phyloP scores from a whole-genome alignment of 2,113 vertebrate genomes.

The Phyllopteryx taeniolatus region DNA sequence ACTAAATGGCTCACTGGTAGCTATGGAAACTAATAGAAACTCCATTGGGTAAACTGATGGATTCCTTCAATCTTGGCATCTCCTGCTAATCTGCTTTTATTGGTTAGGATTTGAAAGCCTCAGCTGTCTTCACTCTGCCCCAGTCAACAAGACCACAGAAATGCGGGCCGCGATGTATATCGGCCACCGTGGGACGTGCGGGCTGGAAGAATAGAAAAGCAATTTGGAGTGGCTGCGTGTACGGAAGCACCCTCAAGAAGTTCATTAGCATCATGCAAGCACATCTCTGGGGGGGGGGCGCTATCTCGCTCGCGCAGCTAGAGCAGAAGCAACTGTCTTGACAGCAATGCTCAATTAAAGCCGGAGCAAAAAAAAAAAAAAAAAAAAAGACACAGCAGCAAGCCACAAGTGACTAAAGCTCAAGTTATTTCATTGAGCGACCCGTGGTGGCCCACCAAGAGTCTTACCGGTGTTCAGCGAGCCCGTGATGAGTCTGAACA shows the following conservation, averaged over 20 bases:
- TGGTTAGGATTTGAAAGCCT: constrained; percentile 24
- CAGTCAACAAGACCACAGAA: constrained; percentile 9
- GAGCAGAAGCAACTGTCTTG: constrained; percentile 38
- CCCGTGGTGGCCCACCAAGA: not conserved
- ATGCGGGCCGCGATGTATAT: not conserved
- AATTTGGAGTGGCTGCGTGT: not conserved
- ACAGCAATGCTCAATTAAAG: constrained; percentile 14
- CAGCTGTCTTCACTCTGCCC: constrained; percentile 1
- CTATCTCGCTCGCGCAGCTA: constrained; percentile 16
- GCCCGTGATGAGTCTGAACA: constrained; percentile 91
- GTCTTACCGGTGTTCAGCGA: constrained; percentile 90
- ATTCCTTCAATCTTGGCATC: constrained; percentile 12
- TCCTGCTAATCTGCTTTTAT: constrained; percentile 11
- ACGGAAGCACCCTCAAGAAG: constrained; percentile 21
- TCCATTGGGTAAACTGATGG: constrained; percentile 23
- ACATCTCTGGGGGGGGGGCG: constrained; percentile 27
- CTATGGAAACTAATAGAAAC: constrained; percentile 39
- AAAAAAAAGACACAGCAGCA: not conserved
- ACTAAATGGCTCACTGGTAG: constrained; percentile 20
- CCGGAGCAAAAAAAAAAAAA: not conserved
- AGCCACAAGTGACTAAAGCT: constrained; percentile 8
- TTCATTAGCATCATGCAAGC: constrained; percentile 43
- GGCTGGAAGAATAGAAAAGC: not conserved
- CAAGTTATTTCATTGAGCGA: not conserved
- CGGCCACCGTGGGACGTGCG: not conserved